Conservation (phyloP, 2,113 vertebrate genomes). For the Ancistrus triradiatus region DNA sequence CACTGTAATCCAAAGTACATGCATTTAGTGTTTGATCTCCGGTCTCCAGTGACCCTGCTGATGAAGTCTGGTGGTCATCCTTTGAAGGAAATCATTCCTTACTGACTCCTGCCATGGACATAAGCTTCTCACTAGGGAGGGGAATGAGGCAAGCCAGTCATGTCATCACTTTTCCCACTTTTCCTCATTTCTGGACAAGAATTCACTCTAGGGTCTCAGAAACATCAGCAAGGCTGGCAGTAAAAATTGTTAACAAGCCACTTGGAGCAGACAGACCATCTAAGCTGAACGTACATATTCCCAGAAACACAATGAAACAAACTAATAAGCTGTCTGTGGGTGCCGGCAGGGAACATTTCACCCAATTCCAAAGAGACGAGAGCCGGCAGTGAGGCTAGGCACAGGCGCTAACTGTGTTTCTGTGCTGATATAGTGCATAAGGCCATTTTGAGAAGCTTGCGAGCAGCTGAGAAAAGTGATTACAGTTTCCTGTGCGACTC, state of each 20-base stretch:
- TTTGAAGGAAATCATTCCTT: constrained; percentile 53
- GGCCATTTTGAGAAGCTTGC: constrained; percentile 45
- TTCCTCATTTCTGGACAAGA: constrained; percentile 11
- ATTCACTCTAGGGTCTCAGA: constrained; percentile 24
- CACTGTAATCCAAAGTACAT: too few relatives aligned
- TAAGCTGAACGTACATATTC: constrained; percentile 26
- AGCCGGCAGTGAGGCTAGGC: constrained; percentile 15
- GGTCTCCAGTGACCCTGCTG: constrained; percentile 62
- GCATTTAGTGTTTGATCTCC: constrained; percentile 5
- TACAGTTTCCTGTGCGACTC: constrained; percentile 44
- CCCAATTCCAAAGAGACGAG: constrained; percentile 25
- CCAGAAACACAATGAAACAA: constrained; percentile 33
- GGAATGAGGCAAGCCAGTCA: constrained; percentile 28
- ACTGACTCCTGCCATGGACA: constrained; percentile 32
- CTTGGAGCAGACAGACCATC: constrained; percentile 24
- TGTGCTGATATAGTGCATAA: constrained; percentile 50
- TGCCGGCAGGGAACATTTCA: constrained; percentile 26
- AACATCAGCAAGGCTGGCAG: constrained; percentile 13
- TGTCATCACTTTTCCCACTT: constrained; percentile 28
- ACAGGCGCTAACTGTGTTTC: constrained; percentile 42
- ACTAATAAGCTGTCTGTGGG: constrained; percentile 34
- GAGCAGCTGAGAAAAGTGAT: constrained; percentile 42
- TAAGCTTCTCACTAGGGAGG: constrained; percentile 26
- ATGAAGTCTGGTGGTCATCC: constrained; percentile 63
- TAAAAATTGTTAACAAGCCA: constrained; percentile 25